Conservation (phyloP, 2,113 vertebrate species). For the Dipodomys merriami region DNA sequence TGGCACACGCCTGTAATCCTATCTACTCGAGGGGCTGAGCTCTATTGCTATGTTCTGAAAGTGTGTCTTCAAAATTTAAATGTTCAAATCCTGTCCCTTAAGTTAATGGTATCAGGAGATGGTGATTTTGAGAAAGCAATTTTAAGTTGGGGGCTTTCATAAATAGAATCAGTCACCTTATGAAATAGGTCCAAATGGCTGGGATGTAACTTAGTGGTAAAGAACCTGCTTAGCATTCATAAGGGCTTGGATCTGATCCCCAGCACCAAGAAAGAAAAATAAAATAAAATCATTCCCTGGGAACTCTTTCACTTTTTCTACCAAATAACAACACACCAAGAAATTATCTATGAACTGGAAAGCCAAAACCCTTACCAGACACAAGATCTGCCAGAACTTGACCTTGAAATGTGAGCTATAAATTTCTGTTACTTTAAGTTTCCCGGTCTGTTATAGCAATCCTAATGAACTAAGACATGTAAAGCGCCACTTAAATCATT, state of each 20-base stretch:
- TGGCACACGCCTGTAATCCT: no score
- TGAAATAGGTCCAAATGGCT: neutral
- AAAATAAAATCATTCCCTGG: no score
- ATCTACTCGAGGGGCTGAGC: neutral
- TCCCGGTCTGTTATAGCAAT: neutral
- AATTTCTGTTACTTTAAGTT: neutral
- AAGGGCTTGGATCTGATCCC: no score
- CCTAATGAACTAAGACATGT: neutral
- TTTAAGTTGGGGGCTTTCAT: neutral
- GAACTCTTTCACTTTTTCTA: no score
- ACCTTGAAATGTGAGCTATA: neutral
- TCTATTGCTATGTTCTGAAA: neutral
- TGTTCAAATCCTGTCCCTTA: neutral
- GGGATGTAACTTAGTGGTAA: no score
- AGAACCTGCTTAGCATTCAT: no score
- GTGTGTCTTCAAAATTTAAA: neutral
- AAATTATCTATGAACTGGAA: neutral
- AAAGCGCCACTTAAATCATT: conserved; percentile 14
- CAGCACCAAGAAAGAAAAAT: no score
- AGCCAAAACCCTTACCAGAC: neutral
- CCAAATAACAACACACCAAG: neutral
- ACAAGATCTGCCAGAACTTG: neutral
- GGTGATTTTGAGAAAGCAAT: neutral
- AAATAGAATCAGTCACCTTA: neutral
- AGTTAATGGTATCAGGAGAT: neutral